Base-by-base conservation (phyloP, 2,888 invertebrate species). In the Nomada hirtipes region DNA sequence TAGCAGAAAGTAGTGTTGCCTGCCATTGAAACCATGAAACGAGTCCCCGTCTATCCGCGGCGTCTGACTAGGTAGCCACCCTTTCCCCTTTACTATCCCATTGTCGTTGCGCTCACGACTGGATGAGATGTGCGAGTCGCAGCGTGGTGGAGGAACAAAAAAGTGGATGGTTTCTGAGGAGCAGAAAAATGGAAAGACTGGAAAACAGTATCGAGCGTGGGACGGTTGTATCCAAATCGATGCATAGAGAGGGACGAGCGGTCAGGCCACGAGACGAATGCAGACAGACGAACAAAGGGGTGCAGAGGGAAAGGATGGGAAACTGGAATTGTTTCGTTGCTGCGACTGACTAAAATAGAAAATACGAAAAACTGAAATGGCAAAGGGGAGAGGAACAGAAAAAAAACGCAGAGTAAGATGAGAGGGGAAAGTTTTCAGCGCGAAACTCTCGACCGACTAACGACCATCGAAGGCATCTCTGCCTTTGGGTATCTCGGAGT, bases 391-490 rank as follows among this genome's bases (percentile, higher is more conserved):
- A 4, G 42, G 36, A 15, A 15, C 7, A 64, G 75, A 42, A 53
- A 26, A 50, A 42, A 36, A 26, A n/a, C 53, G 42, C 42, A 29
- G 26, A 26, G 53, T 15, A 55, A 29, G 59, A 52, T 52, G 76
- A 42, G 64, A 72, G 57, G 69, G 23, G 85, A 83, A 86, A 85
- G 79, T 86, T 86, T 78, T 53, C 83, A 80, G 79, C 77, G 80
- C 55, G 79, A 79, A 82, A 79, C 85, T 80, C 75, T 74, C 82
- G 74, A 83, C 76, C 83, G 83, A 85, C 85, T 86, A 86, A 86
- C 85, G 85, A 86, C 79, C 86, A 74, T 85, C 85, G 85, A 85
- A 76, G 83, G 75, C 83, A 65, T 73, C 83, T 73, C 83, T 60
- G 77, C 77, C 79, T 77, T 77, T 80, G 82, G 71, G 36, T 69